A percentile compares a stretch with the other conserved stretches of the same genome.
phyloP scores from a whole-genome alignment of 2,888 invertebrate species.

The Campaea margaritaria region DNA sequence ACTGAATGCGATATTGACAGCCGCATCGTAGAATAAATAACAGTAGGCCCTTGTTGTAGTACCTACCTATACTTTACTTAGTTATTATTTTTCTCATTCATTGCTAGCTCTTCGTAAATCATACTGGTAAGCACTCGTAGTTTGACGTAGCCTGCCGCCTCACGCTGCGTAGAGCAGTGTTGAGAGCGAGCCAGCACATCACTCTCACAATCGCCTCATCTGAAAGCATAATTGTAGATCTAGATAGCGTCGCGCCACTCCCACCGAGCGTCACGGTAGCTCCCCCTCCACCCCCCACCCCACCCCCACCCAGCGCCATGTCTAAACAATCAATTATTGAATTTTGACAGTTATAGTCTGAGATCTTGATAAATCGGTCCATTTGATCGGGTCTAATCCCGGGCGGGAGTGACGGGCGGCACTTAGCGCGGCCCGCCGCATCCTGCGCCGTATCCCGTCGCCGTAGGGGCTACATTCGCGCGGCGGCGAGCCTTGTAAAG shows the following conservation, averaged over 20 bases:
- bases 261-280: conserved; percentile 15
- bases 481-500: conserved; percentile 7
- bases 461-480: neutral
- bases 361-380: conserved; percentile 44
- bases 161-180: neutral
- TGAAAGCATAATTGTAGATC: neutral
- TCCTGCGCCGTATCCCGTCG: neutral
- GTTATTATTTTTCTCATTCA: neutral
- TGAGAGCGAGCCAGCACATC: neutral
- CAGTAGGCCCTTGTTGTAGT: too few relatives aligned
- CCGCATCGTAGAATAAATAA: too few relatives aligned
- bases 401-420: conserved; percentile 33
- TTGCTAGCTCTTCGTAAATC: too few relatives aligned
- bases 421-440: conserved; percentile 11
- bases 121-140: too few relatives aligned
- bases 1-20: too few relatives aligned
- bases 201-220: neutral
- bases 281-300: neutral
- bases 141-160: too few relatives aligned
- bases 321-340: conserved; percentile 46
- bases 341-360: conserved; percentile 43
- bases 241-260: conserved; percentile 35
- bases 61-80: neutral
- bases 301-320: conserved; percentile 9
- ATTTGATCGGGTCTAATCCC: conserved; percentile 42